Conservation (phyloP, 2,113 vertebrate genomes). For the Limnothrissa miodon region DNA sequence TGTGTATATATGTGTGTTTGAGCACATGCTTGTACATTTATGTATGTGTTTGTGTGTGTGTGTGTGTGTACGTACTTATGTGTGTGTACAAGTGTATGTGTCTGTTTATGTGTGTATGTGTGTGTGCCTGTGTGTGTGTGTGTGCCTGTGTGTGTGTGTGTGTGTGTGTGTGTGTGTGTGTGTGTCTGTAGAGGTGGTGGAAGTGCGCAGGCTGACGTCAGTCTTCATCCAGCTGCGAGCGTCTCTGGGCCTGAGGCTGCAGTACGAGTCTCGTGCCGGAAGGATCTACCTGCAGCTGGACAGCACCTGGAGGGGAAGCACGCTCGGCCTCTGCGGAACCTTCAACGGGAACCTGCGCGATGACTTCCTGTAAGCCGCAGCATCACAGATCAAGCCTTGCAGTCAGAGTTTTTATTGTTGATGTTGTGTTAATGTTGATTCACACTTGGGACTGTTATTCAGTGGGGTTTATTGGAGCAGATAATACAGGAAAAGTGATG, state of each 20-base stretch:
- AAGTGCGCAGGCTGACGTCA: slow-evolving; percentile 86
- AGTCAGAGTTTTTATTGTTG: too few species aligned
- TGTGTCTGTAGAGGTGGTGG: slow-evolving; percentile 72
- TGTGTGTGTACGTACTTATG: background rate
- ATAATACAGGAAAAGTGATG: too few species aligned
- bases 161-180: background rate
- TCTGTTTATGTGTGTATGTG: background rate
- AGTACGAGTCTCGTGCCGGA: slow-evolving; percentile 84
- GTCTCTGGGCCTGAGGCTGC: slow-evolving; percentile 83
- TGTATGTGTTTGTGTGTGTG: background rate
- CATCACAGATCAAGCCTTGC: too few species aligned
- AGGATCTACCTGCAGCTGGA: slow-evolving; percentile 88
- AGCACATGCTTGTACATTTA: background rate
- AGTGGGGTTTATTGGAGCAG: too few species aligned
- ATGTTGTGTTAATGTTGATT: too few species aligned
- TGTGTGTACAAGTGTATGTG: too few species aligned
- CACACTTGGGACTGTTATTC: too few species aligned
- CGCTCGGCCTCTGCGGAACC: slow-evolving; percentile 91
- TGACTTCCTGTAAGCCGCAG: slow-evolving; percentile 89
- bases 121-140: background rate
- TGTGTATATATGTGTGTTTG: background rate
- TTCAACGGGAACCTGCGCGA: slow-evolving; percentile 96
- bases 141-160: background rate
- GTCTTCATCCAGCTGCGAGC: slow-evolving; percentile 87
- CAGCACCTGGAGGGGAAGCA: slow-evolving; percentile 83